Base-by-base conservation (phyloP, 2,113 vertebrate genomes). In the Garra rufa region DNA sequence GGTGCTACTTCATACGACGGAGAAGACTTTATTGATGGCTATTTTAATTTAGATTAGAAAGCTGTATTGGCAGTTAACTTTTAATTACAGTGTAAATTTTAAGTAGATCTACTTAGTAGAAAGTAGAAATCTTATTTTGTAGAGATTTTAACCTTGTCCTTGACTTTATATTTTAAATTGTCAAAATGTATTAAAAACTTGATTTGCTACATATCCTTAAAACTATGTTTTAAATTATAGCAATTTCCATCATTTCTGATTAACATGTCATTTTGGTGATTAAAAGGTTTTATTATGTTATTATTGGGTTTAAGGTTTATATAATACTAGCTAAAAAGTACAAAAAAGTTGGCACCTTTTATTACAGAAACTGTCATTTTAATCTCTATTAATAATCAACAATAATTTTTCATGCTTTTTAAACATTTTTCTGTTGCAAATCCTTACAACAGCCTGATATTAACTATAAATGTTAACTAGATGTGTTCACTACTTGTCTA, bases 1-100 rank as follows among this genome's bases (percentile, higher is more conserved):
- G 94, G 88, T n/a, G 55, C 65, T 21, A 7, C 43, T 59, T 19
- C 10, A 6, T 21, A 69, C 17, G 9, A 67, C 17, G 1, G 28
- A 17, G 24, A 75, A 26, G 44, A 30, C 17, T 28, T 28, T 2
- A 28, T 9, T 50, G 4, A 19, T 28, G 6, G 0, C 28, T 48
- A 15, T 24, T 28, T 50, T n/a, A n/a, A n/a, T n/a, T 28, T 28
- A 50, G n/a, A 28, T 15, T 21, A 38, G 0, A 41, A 69, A 8
- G 1, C 1, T 15, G 3, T 21, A 4, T 50, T 30, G n/a, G 21
- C n/a, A 9, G 21, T n/a, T 57, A 71, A 43, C 38, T 13, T 71
- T 15, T 46, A n/a, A 9, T n/a, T 57, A 74, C 44, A 17, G 14
- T 75, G 9, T 28, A 28, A 50, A 8, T 19, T 34, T 34, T 34